Evolutionary conservation across 1,140 invertebrate genomes (phyloP).

Genomic region (Paracyclopina nana): DNA sequence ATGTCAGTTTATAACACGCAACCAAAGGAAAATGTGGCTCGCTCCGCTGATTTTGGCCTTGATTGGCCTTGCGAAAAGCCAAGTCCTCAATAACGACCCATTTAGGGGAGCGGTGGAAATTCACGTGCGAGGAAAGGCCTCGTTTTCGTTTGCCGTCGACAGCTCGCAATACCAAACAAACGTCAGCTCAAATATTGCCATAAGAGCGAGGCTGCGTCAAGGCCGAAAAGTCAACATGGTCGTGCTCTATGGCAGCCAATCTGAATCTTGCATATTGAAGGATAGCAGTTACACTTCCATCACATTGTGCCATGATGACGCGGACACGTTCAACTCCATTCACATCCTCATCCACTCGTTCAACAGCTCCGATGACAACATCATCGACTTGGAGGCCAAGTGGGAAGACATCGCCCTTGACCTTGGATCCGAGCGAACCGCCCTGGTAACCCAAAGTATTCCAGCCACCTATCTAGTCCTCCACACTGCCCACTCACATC

Average conservation of each 20-base stretch:
- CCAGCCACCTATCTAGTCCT: neutral
- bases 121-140: too few species aligned
- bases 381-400: neutral
- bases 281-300: neutral
- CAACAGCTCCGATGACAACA: neutral
- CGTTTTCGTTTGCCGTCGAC: too few species aligned
- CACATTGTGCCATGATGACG: neutral
- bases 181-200: too few species aligned
- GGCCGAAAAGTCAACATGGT: neutral
- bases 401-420: neutral
- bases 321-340: neutral
- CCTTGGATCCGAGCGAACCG: neutral
- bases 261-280: neutral
- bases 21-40: too few species aligned
- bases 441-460: neutral
- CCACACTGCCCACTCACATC: neutral
- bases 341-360: neutral
- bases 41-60: too few species aligned
- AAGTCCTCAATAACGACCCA: too few species aligned
- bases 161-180: too few species aligned
- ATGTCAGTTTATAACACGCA: too few species aligned
- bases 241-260: neutral
- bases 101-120: too few species aligned
- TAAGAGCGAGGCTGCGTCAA: too few species aligned
- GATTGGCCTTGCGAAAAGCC: too few species aligned